Evolutionary conservation across 2,888 invertebrate species (phyloP).

Genomic region (Lasioglossum marginatum): DNA sequence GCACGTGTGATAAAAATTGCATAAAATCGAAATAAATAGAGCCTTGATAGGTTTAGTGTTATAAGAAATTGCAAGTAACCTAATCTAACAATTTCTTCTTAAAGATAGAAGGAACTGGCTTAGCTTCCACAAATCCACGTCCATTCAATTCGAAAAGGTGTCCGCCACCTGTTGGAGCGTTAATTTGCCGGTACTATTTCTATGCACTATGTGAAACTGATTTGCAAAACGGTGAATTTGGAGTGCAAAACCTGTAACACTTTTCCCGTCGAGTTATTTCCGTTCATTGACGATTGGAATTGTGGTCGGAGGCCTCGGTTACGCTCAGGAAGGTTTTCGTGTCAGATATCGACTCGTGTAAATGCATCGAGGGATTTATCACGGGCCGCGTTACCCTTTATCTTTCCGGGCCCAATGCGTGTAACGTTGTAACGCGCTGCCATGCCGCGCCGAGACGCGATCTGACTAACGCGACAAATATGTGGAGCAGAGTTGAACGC

Average conservation of each 20-base stretch:
- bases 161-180: background rate
- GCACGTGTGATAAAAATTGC: no score
- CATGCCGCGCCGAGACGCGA: background rate
- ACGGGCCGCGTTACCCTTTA: constrained; percentile 28
- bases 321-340: background rate
- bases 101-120: no score
- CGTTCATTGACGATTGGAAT: background rate
- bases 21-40: no score
- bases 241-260: background rate
- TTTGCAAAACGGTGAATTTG: no score
- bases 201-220: no score
- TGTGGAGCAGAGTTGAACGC: constrained; percentile 37
- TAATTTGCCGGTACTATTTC: background rate
- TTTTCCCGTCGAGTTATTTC: background rate
- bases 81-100: no score
- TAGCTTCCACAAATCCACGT: no score
- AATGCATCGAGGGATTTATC: constrained; percentile 33
- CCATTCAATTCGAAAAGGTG: no score
- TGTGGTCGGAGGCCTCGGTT: background rate
- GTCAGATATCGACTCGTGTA: background rate
- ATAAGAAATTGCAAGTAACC: no score
- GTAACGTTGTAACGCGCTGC: background rate
- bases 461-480: constrained; percentile 53
- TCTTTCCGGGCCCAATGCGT: constrained; percentile 35
- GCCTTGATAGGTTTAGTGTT: no score